A percentile compares a stretch with the other conserved stretches of the same genome.
phyloP scores from a whole-genome alignment of 2,113 vertebrate species.

The Oreochromis spilurus region DNA sequence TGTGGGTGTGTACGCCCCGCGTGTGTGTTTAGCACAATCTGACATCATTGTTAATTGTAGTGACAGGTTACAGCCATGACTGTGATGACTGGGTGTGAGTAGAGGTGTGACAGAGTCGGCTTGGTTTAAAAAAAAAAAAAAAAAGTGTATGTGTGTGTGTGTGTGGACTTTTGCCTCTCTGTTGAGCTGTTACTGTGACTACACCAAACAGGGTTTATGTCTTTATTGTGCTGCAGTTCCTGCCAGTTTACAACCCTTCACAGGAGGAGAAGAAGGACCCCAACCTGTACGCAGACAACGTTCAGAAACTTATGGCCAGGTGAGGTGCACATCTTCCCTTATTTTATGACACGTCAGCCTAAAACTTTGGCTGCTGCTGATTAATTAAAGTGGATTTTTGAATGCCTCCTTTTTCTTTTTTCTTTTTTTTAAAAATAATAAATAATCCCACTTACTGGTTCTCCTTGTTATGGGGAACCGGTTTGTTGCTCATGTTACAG shows the following conservation, averaged over 20 bases:
- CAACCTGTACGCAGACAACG: constrained; percentile 81
- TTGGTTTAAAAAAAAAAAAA: background rate
- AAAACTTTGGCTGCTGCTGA: background rate
- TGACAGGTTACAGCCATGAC: background rate
- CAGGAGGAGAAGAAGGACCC: constrained; percentile 78
- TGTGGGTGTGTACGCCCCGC: background rate
- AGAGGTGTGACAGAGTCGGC: background rate
- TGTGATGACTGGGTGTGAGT: background rate
- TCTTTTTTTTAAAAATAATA: fast-evolving
- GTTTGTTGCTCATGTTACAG: background rate
- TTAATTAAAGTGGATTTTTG: background rate
- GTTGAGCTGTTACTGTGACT: background rate
- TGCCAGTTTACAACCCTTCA: constrained; percentile 84
- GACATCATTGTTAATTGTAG: background rate
- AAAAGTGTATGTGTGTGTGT: background rate
- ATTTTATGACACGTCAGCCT: background rate
- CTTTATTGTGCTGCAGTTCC: constrained; percentile 68
- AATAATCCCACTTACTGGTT: background rate
- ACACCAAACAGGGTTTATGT: background rate
- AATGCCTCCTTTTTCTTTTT: background rate
- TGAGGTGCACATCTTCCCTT: constrained; percentile 45
- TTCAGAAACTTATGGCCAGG: constrained; percentile 87
- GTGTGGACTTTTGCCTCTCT: background rate
- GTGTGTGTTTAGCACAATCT: background rate
- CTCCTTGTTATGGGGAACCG: background rate